phyloP scores from a whole-genome alignment of 2,113 vertebrate species.

The Corydoras maculifer region DNA sequence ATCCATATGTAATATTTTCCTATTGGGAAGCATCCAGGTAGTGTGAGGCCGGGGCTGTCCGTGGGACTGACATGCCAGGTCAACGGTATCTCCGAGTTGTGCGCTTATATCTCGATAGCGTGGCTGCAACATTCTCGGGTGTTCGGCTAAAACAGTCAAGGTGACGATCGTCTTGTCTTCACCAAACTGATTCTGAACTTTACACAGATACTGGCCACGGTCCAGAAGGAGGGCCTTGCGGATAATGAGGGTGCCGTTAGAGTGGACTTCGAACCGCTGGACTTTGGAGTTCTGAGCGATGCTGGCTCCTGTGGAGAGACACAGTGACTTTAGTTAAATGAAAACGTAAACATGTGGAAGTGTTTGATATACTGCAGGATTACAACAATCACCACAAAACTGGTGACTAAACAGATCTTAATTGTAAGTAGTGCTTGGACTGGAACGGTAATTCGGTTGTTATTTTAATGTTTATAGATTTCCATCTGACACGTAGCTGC shows the following conservation, averaged over 20 bases:
- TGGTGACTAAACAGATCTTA: no score
- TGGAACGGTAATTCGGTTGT: no score
- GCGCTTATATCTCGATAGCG: slow-evolving; percentile 70
- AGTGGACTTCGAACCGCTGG: slow-evolving; percentile 76
- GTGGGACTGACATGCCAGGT: slow-evolving; percentile 72
- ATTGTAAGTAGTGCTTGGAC: no score
- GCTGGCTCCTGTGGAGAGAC: slow-evolving; percentile 62
- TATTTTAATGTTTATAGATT: no score
- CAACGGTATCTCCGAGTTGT: slow-evolving; percentile 66
- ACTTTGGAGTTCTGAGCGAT: slow-evolving; percentile 67
- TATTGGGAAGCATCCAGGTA: slow-evolving; percentile 81
- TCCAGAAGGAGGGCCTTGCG: slow-evolving; percentile 69
- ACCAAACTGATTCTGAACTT: slow-evolving; percentile 73
- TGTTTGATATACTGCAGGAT: neutral
- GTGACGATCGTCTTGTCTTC: slow-evolving; percentile 59
- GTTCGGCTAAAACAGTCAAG: slow-evolving; percentile 67
- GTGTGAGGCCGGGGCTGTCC: slow-evolving; percentile 71
- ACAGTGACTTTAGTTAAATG: neutral
- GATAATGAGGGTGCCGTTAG: slow-evolving; percentile 79
- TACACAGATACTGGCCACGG: slow-evolving; percentile 78
- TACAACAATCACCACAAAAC: neutral
- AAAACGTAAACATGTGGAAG: neutral
- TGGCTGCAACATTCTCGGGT: slow-evolving; percentile 66
- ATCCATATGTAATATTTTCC: slow-evolving; percentile 51
- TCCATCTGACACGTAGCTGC: no score